A percentile compares a stretch with the other conserved stretches of the same genome.
These are phyloP conservation scores for Zelleria hepariella DNA, from an alignment of 2,888 invertebrate species.

Conservation along the genomic window DNA sequence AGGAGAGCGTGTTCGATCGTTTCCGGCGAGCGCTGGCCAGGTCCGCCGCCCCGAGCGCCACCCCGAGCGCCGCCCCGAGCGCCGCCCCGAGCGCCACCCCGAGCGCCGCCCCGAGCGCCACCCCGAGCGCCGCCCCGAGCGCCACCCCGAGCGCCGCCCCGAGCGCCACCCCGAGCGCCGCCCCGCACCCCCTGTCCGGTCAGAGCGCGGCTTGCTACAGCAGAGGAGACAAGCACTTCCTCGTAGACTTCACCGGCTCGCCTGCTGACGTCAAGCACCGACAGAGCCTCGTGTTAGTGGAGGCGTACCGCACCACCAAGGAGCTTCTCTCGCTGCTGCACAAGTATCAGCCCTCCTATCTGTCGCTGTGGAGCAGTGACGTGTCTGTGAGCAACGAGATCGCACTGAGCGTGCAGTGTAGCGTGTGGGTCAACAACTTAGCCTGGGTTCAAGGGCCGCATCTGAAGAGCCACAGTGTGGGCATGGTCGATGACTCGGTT, in stretches of 20 bases:
- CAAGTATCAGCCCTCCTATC: conserved; percentile 16
- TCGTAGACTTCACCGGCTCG: conserved; percentile 21
- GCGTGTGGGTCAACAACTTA: conserved; percentile 39
- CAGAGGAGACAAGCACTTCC: conserved; percentile 16
- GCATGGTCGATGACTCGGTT: conserved; percentile 6
- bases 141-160: no score
- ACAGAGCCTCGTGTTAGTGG: conserved; percentile 18
- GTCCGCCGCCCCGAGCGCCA: neutral
- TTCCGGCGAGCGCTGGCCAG: conserved; percentile 28
- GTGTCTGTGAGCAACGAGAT: conserved; percentile 37
- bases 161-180: neutral
- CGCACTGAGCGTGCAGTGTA: conserved; percentile 16
- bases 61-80: neutral
- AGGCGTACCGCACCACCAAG: conserved; percentile 40
- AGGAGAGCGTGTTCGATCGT: conserved; percentile 32
- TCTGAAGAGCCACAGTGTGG: conserved; percentile 16
- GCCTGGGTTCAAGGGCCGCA: conserved; percentile 30
- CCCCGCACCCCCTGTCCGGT: neutral
- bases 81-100: neutral
- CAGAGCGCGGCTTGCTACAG: conserved; percentile 10
- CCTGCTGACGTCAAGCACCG: neutral
- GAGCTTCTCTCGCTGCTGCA: conserved; percentile 31
- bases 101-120: no score
- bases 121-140: neutral
- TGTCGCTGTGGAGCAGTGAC: conserved; percentile 40